phyloP scores from a whole-genome alignment of 2,797 vertebrate genomes.

The Acomys russatus region DNA sequence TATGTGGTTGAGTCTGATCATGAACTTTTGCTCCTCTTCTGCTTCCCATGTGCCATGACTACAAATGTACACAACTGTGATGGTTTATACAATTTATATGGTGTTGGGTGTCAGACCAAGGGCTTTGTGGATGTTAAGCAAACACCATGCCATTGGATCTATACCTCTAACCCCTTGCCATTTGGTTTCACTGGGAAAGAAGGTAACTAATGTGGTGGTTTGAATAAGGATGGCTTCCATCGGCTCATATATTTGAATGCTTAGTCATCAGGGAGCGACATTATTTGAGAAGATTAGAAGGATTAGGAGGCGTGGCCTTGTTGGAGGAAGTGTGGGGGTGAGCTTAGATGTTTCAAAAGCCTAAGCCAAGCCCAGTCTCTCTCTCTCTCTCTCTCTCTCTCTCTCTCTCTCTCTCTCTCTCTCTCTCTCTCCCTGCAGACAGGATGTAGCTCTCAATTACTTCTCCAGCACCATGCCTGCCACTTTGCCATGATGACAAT shows the following conservation, averaged over 20 bases:
- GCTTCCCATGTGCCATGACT: not conserved
- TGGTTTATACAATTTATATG: not conserved
- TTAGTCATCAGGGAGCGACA: not conserved
- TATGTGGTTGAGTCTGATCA: not conserved
- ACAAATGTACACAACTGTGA: not conserved
- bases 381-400: not conserved
- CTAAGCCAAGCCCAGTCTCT: not conserved
- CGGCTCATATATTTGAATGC: not conserved
- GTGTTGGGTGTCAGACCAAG: not conserved
- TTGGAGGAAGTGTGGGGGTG: not conserved
- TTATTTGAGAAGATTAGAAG: not conserved
- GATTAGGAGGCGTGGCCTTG: not conserved
- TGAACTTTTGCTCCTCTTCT: not conserved
- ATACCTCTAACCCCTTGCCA: not conserved
- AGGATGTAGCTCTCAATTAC: not conserved
- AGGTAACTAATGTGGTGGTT: not conserved
- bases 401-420: too few species aligned
- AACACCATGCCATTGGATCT: not conserved
- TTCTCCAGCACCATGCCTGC: too few species aligned
- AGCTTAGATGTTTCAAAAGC: not conserved
- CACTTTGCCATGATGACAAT: not conserved
- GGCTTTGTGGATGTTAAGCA: not conserved
- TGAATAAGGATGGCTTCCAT: not conserved
- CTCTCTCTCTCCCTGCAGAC: not conserved
- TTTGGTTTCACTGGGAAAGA: constrained; percentile 38